phyloP scores from a whole-genome alignment of 2,113 vertebrate species.

The Mesocricetus auratus region DNA sequence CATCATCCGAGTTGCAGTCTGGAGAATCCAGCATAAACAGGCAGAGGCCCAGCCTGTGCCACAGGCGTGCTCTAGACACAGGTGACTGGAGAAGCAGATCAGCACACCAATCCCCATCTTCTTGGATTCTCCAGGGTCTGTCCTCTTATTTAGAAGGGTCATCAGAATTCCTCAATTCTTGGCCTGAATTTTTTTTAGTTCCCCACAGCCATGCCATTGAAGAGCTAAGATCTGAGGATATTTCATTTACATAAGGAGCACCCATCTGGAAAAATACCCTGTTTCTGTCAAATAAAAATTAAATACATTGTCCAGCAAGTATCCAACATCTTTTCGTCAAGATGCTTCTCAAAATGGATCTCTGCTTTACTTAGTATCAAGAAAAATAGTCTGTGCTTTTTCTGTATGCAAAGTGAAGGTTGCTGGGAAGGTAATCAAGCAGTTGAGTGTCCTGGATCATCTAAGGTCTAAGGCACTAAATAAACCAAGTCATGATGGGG shows the following conservation, averaged over 20 bases:
- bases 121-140: background rate
- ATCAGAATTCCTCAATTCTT: slow-evolving; percentile 33
- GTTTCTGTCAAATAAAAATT: slow-evolving; percentile 67
- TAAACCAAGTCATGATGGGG: background rate
- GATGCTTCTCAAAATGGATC: background rate
- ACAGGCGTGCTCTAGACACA: background rate
- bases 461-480: background rate
- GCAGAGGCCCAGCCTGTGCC: slow-evolving; percentile 25
- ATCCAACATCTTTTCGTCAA: slow-evolving; percentile 47
- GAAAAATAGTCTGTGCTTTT: background rate
- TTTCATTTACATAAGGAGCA: slow-evolving; percentile 61
- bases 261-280: slow-evolving; percentile 58
- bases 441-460: background rate
- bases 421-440: background rate
- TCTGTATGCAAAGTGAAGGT: background rate
- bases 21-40: slow-evolving; percentile 54
- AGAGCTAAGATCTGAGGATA: slow-evolving; percentile 41
- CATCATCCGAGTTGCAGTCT: slow-evolving; percentile 66
- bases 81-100: background rate
- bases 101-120: background rate
- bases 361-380: background rate
- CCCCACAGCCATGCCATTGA: background rate
- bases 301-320: slow-evolving; percentile 48
- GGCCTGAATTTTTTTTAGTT: background rate
- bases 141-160: slow-evolving; percentile 53